These are phyloP conservation scores for Polypedilum pembai DNA, from an alignment of 1,140 invertebrate genomes.

Conservation along the genomic window DNA sequence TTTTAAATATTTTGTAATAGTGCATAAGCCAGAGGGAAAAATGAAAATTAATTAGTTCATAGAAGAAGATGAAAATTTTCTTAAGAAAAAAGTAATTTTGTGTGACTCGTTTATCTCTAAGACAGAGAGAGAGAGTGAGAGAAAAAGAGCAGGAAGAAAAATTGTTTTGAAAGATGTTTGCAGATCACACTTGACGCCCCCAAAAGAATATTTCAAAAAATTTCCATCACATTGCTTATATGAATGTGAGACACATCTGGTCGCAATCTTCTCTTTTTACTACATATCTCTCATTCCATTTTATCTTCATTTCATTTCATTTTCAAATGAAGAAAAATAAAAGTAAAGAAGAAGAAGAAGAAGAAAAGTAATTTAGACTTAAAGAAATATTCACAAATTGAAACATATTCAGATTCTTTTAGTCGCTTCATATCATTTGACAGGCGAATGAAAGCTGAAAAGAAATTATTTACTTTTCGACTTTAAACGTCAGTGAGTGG, in stretches of 20 bases:
- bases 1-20: neutral
- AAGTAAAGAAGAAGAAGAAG: neutral
- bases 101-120: neutral
- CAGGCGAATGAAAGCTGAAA: conserved; percentile 11
- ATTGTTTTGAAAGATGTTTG: conserved; percentile 23
- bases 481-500: conserved; percentile 16
- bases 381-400: neutral
- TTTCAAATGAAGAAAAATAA: neutral
- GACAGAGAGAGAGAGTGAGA: neutral
- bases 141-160: neutral
- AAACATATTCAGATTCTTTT: neutral
- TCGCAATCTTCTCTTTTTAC: neutral
- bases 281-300: neutral
- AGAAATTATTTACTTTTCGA: conserved; percentile 19
- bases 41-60: conserved; percentile 1
- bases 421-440: neutral
- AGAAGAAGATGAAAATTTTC: neutral
- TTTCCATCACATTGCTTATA: neutral
- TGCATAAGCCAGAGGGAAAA: neutral
- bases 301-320: neutral
- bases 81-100: neutral
- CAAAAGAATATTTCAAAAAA: conserved; percentile 8
- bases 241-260: conserved; percentile 25
- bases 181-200: conserved; percentile 24
- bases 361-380: conserved; percentile 3